Percentiles rank a stretch among this genome's conserved stretches.
Evolutionary conservation across 23 tunicate species (phyloP).

Genomic region (Trididemnum clinides): DNA sequence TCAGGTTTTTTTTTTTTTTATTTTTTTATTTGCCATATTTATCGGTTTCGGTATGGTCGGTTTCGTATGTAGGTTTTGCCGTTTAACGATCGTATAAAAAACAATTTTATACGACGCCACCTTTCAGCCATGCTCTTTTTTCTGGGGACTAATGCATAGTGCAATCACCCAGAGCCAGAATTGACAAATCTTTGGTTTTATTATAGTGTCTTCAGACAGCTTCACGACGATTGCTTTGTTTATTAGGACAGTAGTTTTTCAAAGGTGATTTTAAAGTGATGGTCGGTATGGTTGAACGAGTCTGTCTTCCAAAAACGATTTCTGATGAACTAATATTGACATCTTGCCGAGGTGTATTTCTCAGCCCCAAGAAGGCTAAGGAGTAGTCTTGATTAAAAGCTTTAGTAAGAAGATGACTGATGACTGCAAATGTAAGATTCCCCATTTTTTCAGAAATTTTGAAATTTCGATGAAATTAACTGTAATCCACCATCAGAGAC

Average conservation of each 20-base stretch:
- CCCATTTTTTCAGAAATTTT: background rate
- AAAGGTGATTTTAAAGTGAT: background rate
- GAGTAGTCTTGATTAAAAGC: background rate
- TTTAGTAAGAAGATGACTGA: background rate
- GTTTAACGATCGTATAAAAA: background rate
- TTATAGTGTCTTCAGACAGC: background rate
- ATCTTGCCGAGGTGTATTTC: conserved; percentile 37
- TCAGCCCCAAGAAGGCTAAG: conserved; percentile 5
- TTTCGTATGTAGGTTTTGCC: background rate
- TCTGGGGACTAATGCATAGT: background rate
- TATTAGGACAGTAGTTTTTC: background rate
- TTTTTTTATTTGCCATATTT: no score
- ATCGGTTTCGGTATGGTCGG: background rate
- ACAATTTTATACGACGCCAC: background rate
- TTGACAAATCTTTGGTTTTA: background rate
- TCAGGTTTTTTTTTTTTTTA: no score
- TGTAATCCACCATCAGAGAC: conserved; percentile 14
- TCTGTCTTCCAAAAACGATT: background rate
- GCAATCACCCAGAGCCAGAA: background rate
- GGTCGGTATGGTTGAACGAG: conserved; percentile 1
- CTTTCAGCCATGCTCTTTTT: conserved; percentile 16
- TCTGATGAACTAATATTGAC: background rate
- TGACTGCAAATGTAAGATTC: conserved; percentile 1
- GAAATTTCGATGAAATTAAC: background rate
- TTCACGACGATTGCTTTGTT: background rate